Percentiles rank a stretch among this genome's conserved stretches.
These are phyloP conservation scores for Ciconia boyciana DNA, from an alignment of 2,113 vertebrate species.

Conservation along the genomic window DNA sequence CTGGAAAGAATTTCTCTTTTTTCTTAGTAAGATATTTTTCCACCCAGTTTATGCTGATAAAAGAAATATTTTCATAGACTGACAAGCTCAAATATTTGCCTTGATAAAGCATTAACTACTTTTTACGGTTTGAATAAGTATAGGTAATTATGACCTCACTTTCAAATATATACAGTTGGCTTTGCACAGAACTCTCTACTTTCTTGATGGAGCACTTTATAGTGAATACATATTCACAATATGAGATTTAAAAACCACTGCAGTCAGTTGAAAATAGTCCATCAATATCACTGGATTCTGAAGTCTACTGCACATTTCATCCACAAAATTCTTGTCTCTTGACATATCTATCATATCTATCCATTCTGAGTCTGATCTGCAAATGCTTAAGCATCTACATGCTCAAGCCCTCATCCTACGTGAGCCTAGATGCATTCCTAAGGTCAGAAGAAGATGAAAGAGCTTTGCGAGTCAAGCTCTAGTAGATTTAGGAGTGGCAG, in stretches of 20 bases:
- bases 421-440: neutral
- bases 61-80: neutral
- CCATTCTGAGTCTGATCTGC: neutral
- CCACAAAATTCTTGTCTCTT: neutral
- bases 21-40: neutral
- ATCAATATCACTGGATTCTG: neutral
- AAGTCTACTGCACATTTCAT: neutral
- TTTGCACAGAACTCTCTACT: neutral
- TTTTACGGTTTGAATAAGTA: neutral
- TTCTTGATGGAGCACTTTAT: neutral
- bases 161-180: neutral
- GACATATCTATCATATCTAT: neutral
- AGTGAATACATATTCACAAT: neutral
- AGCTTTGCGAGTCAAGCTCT: neutral
- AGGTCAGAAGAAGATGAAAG: neutral
- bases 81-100: slow-evolving; percentile 18
- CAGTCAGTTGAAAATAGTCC: neutral
- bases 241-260: neutral
- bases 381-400: neutral
- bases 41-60: neutral
- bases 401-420: neutral
- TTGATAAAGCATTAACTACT: neutral
- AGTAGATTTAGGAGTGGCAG: neutral
- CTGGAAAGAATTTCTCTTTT: neutral
- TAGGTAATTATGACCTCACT: neutral